A percentile compares a stretch with the other conserved stretches of the same genome.
Conservation (phyloP, 2,113 vertebrate species). For the Dissostichus mawsoni region DNA sequence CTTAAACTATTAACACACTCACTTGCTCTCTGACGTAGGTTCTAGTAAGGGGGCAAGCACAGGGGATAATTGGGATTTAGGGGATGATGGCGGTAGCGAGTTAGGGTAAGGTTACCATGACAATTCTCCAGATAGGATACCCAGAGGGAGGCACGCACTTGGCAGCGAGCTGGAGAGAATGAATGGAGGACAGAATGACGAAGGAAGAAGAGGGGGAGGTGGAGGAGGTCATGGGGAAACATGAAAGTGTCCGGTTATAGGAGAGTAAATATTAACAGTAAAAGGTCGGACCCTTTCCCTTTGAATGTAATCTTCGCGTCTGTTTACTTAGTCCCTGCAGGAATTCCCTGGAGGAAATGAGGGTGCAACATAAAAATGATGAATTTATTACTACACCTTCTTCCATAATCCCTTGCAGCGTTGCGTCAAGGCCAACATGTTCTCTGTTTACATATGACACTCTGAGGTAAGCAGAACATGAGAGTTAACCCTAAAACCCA, state of each 20-base stretch:
- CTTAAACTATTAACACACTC: conserved; percentile 74
- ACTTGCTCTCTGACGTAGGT: conserved; percentile 83
- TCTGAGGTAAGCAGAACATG: conserved; percentile 61
- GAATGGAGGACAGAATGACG: conserved; percentile 44
- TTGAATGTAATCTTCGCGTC: conserved; percentile 64
- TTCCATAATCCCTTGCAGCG: conserved; percentile 60
- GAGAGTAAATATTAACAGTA: conserved; percentile 81
- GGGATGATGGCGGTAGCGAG: conserved; percentile 9
- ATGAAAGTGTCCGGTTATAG: conserved; percentile 75
- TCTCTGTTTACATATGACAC: conserved; percentile 66
- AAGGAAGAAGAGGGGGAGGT: conserved; percentile 36
- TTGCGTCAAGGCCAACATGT: conserved; percentile 70
- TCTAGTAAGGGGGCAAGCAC: conserved; percentile 45
- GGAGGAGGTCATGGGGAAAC: conserved; percentile 62
- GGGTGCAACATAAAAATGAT: conserved; percentile 70
- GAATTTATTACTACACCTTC: conserved; percentile 69
- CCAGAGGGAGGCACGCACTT: conserved; percentile 23
- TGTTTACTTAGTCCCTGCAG: conserved; percentile 72
- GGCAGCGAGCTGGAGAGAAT: conserved; percentile 43
- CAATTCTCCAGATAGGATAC: conserved; percentile 53
- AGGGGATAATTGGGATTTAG: conserved; percentile 7
- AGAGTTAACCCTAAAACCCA: conserved; percentile 61
- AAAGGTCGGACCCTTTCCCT: conserved; percentile 60
- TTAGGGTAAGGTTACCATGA: conserved; percentile 60
- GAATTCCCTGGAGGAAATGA: conserved; percentile 84